phyloP scores from a whole-genome alignment of 2,888 invertebrate species.

The Itoplectis maculator region DNA sequence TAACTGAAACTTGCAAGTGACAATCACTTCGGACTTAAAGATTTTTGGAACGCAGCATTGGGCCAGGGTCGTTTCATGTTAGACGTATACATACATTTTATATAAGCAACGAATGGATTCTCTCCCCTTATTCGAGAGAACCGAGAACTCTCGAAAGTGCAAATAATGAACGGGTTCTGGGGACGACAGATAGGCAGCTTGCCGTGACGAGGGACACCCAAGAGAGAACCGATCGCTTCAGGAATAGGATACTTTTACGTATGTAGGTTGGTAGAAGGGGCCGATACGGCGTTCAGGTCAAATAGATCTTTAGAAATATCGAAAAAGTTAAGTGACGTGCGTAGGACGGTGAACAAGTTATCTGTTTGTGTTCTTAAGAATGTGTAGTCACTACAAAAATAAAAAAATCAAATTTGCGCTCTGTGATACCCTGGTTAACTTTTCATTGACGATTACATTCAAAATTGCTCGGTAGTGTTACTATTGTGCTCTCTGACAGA shows the following conservation, averaged over 20 bases:
- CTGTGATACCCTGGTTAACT: not conserved
- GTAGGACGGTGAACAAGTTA: constrained; percentile 25
- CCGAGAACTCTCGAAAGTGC: constrained; percentile 72
- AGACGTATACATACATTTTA: constrained; percentile 54
- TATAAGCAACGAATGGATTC: constrained; percentile 58
- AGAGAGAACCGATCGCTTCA: constrained; percentile 60
- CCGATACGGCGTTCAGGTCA: constrained; percentile 14
- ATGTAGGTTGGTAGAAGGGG: constrained; percentile 32
- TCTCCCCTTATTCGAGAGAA: constrained; percentile 66
- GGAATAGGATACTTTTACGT: constrained; percentile 44
- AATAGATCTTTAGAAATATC: constrained; percentile 37
- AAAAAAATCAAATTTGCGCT: not conserved
- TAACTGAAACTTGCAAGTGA: constrained; percentile 26
- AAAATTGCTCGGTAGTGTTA: too few species aligned
- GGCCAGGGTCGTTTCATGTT: constrained; percentile 15
- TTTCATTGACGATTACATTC: too few species aligned
- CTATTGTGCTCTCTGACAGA: too few species aligned
- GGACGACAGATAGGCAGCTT: constrained; percentile 75
- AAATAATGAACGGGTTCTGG: constrained; percentile 77
- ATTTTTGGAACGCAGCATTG: constrained; percentile 18
- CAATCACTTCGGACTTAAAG: constrained; percentile 39
- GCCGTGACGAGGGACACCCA: constrained; percentile 74
- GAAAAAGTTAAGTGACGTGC: constrained; percentile 37
- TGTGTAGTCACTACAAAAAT: not conserved
- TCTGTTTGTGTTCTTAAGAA: constrained; percentile 21